Evolutionary conservation across 2,888 invertebrate genomes (phyloP).

Genomic region (Dasypolia templi): DNA sequence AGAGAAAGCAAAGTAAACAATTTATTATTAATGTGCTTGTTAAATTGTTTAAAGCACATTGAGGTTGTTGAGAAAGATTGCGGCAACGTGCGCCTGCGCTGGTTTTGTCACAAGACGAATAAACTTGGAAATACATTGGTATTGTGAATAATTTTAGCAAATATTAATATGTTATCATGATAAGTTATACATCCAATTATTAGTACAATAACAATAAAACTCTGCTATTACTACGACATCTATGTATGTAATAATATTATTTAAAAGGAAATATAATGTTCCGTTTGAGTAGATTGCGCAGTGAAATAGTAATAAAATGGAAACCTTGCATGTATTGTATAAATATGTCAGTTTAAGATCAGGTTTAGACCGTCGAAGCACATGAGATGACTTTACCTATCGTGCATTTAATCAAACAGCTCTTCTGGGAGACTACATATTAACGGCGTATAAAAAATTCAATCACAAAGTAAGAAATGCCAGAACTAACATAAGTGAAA

Average conservation of each 20-base stretch:
- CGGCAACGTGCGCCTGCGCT: neutral
- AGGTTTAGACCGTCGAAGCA: slow-evolving; percentile 11
- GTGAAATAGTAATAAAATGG: slow-evolving; percentile 4
- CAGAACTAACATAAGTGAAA: slow-evolving; percentile 6
- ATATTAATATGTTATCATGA: slow-evolving; percentile 41
- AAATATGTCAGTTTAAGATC: neutral
- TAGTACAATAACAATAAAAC: slow-evolving; percentile 43
- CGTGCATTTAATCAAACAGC: neutral
- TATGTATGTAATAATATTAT: slow-evolving; percentile 26
- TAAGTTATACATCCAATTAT: slow-evolving; percentile 45
- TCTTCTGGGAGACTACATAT: neutral
- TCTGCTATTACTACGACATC: slow-evolving; percentile 53
- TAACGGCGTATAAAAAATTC: neutral
- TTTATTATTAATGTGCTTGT: neutral
- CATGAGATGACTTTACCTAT: neutral
- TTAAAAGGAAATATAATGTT: slow-evolving; percentile 27
- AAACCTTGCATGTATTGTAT: slow-evolving; percentile 1
- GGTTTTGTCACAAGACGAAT: neutral
- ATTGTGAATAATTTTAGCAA: slow-evolving; percentile 24
- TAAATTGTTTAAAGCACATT: neutral
- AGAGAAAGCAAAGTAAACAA: slow-evolving; percentile 6
- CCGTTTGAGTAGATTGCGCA: slow-evolving; percentile 1
- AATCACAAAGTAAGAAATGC: slow-evolving; percentile 11
- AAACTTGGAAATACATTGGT: neutral
- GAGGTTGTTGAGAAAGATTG: neutral